Conservation (phyloP, 92 coral and sea anemone genomes). For the Palythoa heliodiscus region DNA sequence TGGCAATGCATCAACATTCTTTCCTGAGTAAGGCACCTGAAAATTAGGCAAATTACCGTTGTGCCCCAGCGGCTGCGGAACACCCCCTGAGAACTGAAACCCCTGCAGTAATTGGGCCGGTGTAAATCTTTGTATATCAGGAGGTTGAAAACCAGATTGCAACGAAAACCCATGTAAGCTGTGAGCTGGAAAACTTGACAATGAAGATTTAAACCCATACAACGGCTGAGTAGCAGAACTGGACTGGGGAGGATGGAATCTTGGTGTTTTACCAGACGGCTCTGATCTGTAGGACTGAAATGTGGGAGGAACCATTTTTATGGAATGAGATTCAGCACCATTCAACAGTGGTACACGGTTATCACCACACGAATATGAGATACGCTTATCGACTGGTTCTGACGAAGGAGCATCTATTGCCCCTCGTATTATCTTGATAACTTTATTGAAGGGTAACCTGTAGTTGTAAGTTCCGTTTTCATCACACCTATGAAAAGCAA, state of each 20-base stretch:
- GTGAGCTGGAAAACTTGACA: background rate
- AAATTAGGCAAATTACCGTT: background rate
- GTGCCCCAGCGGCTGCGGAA: background rate
- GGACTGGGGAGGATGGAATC: background rate
- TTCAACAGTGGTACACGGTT: background rate
- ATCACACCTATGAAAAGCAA: slow-evolving; percentile 59
- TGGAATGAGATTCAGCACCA: background rate
- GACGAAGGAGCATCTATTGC: background rate
- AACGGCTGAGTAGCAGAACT: slow-evolving; percentile 1
- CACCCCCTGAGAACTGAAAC: background rate
- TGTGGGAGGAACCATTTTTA: background rate
- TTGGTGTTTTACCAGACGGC: background rate
- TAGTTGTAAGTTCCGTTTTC: slow-evolving; percentile 88
- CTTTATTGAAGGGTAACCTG: slow-evolving; percentile 80
- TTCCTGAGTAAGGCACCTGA: background rate
- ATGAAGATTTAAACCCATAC: background rate
- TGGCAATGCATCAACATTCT: background rate
- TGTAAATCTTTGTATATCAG: background rate
- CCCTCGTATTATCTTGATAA: slow-evolving; percentile 60
- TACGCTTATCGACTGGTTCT: background rate
- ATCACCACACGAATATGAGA: background rate
- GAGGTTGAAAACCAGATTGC: background rate
- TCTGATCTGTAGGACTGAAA: background rate
- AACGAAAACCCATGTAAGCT: background rate
- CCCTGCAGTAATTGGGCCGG: background rate